Evolutionary conservation across 2,888 invertebrate genomes (phyloP), one percentile per base, ranked within the genome.

Genomic region (Panopea generosa): DNA sequence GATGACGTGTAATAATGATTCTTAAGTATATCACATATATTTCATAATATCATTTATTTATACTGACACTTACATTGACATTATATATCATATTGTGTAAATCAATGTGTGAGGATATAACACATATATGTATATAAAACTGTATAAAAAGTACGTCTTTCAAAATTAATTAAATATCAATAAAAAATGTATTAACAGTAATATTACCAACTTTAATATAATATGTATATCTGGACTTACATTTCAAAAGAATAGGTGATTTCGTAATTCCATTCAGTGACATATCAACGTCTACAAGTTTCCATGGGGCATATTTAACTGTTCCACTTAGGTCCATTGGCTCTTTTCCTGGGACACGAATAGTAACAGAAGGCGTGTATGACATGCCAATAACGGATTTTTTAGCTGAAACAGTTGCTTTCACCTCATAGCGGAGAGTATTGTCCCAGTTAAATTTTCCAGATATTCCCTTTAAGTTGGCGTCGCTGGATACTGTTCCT

Each of bases 251-350:
- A 22, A 87, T 62, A 7, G 87, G 84, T 18, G 84, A 22, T 9
- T 59, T 66, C 11, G 68, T 75, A 11, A 86, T 26, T 20, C 88
- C 88, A n/a, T 22, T 40, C 14, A 87, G 22, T 3, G 84, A 71
- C 9, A 89, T 52, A 18, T 85, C 85, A 11, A 77, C 61, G 26
- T 84, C 81, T 7, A 86, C 20, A 2, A 72, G 49, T 60, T 81
- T 83, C 68, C 73, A 73, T 40, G 82, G 69, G n/a, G 65, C 69
- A 67, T 81, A 85, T 50, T 84, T 74, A 26, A 82, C 49, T 16
- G 67, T 53, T 9, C 85, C 85, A 40, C 56, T 61, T 2, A 85
- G 49, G 29, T 65, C 69, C 53, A 81, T 68, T 14, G 61, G 57
- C 1, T 69, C 60, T 18, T 20, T 62, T 3, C 61, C 71, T 9